Conservation (phyloP, 2,113 vertebrate species). For the pig (Sus scrofa) region DNA sequence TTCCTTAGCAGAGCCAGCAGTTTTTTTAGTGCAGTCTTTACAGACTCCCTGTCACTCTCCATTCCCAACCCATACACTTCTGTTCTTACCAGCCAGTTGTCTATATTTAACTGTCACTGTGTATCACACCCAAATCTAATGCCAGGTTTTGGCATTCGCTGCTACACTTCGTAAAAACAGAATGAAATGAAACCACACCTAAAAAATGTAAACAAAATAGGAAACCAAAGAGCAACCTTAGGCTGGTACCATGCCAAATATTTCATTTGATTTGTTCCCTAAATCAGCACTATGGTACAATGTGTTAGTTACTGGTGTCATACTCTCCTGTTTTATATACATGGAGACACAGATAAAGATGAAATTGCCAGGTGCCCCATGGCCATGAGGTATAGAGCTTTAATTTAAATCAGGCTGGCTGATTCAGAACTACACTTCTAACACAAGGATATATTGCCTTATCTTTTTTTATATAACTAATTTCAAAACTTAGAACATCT, state of each 20-base stretch:
- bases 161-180: background rate
- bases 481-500: constrained; percentile 5
- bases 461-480: background rate
- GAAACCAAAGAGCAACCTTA: background rate
- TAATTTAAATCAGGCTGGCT: background rate
- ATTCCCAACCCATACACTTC: background rate
- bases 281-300: background rate
- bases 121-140: background rate
- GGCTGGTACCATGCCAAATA: background rate
- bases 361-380: background rate
- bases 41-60: background rate
- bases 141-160: background rate
- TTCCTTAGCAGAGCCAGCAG: background rate
- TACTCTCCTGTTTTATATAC: background rate
- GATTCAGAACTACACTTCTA: background rate
- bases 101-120: background rate
- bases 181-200: background rate
- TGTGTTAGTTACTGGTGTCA: background rate
- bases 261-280: background rate
- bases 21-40: background rate
- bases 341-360: background rate
- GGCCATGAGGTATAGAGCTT: background rate
- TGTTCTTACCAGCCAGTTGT: background rate
- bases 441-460: background rate
- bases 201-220: background rate